Evolutionary conservation across 2,797 vertebrate genomes (phyloP), one percentile per base, ranked within the genome.

Genomic region (Petrocephalus sullivani): DNA sequence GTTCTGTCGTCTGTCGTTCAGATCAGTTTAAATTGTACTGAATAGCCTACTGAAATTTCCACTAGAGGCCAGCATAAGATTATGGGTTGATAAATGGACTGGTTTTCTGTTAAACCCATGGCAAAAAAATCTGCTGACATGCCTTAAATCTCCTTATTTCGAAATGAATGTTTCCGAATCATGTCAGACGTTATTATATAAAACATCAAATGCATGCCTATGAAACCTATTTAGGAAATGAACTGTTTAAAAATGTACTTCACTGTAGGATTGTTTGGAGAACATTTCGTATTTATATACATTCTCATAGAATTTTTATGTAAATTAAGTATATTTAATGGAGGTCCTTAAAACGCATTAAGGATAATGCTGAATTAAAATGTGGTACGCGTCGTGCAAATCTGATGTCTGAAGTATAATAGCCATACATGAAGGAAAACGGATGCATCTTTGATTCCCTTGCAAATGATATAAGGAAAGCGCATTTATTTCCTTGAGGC

Each of bases 21-120:
- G 75, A 81, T 78, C 71, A 46, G 0, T 0, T 49, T 16, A 81
- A n/a, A 81, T n/a, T 49, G 16, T 81, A 81, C 75, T 41, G 75
- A 71, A 81, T 81, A 49, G 19, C 41, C 75, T 49, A 81, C 75
- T 49, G 9, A 81, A 49, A 81, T 49, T 81, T 81, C 75, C 75
- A 81, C 75, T 49, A 81, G 75, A 81, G 75, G 75, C 75, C 75
- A 81, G 75, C 75, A 81, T n/a, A 81, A 81, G 75, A 81, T 81
- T 81, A 81, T 81, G 37, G 16, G 37, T 6, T 41, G 41, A 81
- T 46, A 81, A 78, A 81, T 81, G 75, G 75, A 81, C 75, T 3
- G 19, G 37, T 3, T 78, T 78, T 78, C 71, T 23, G 16, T 78
- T 78, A 78, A 78, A 78, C 71, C 33, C 71, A 8, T 78, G 33